Conservation (phyloP, 1,140 invertebrate genomes). For the Panagrolaimus sp. region DNA sequence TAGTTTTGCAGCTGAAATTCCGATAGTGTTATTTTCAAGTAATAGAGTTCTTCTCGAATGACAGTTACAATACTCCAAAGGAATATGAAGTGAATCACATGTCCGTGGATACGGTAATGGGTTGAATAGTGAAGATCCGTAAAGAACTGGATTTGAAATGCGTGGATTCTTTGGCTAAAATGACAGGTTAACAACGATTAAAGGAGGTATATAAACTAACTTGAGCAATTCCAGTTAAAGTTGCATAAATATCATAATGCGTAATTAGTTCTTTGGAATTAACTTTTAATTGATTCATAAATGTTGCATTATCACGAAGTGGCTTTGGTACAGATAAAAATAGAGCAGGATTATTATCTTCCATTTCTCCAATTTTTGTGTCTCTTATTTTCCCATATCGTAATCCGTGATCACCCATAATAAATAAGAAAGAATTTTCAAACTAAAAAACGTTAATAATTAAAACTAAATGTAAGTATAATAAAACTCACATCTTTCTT, state of each 20-base stretch:
- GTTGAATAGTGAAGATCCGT: too few species aligned
- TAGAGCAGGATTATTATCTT: conserved; percentile 38
- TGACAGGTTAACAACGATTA: too few species aligned
- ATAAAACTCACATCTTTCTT: neutral
- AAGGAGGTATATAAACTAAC: too few species aligned
- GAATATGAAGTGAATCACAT: too few species aligned
- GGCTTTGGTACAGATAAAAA: conserved; percentile 17
- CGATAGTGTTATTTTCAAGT: too few species aligned
- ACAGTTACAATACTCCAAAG: too few species aligned
- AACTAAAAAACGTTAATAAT: conserved; percentile 23
- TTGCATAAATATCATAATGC: conserved; percentile 35
- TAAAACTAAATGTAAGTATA: too few species aligned
- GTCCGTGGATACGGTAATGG: too few species aligned
- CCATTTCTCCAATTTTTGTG: conserved; percentile 19
- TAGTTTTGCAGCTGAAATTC: too few species aligned
- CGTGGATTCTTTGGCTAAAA: too few species aligned
- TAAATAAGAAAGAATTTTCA: conserved; percentile 30
- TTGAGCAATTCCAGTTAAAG: conserved; percentile 23
- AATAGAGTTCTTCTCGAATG: too few species aligned
- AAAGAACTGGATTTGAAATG: too few species aligned
- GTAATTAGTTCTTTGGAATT: conserved; percentile 21
- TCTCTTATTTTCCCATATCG: conserved; percentile 11
- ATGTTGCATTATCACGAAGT: conserved; percentile 16
- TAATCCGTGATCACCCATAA: conserved; percentile 32
- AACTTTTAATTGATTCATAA: neutral